Evolutionary conservation across 2,888 invertebrate genomes (phyloP), one percentile per base, ranked within the genome.

Genomic region (Thalpophila matura): DNA sequence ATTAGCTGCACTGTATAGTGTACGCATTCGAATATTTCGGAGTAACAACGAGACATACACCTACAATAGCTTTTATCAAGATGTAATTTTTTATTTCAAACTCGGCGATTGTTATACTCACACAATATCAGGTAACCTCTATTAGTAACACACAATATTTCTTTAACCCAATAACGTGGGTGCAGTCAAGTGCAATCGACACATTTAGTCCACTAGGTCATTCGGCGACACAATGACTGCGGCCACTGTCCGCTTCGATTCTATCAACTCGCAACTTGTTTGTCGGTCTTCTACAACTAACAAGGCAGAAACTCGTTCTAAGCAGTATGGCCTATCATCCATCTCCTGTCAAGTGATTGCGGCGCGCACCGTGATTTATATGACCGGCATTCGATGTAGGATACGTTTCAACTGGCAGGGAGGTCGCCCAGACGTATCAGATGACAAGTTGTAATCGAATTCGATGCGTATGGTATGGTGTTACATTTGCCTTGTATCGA

Each of bases 141-240:
- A 55, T 71, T 68, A 69, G 53, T 51, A 62, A 56, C 29, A 6
- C 33, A 50, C 42, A 62, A 26, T 63, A 59, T 58, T 56, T 67
- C 51, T 53, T 67, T 61, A 69, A 64, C 55, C 55, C 65, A 57
- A 77, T 77, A 77, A 71, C 55, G 62, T 49, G 43, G 64, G 69
- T 76, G 65, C 73, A 73, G 67, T 81, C 68, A 76, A 79, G 77
- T 79, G 74, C 64, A 78, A 51, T 66, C 59, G 68, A 69, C 70
- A 69, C 63, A 83, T 84, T 81, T 58, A 79, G 84, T 70, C 49
- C 79, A 86, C 76, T 86, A 77, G 86, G 86, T 81, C 85, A 83
- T 72, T 57, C 55, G 76, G 78, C 77, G 80, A 75, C 71, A 79
- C 77, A 74, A 75, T 74, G 81, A 75, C 83, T 77, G 61, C 43